A percentile compares a stretch with the other conserved stretches of the same genome.
Conservation (phyloP, 2,797 vertebrate species). For the Hydrophis major region DNA sequence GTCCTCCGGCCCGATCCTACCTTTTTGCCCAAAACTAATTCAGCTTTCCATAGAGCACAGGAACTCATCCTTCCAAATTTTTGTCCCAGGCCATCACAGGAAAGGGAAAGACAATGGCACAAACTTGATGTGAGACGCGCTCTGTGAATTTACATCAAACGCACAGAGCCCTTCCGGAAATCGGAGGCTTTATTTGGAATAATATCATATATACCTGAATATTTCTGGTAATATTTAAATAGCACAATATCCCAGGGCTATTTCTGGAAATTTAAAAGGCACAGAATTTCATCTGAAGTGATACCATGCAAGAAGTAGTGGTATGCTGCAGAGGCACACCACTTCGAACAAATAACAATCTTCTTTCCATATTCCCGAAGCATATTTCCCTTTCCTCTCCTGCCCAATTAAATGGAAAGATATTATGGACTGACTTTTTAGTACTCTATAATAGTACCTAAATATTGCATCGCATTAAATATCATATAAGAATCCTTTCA, state of each 20-base stretch:
- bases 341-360: neutral
- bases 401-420: neutral
- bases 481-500: slow-evolving; percentile 41
- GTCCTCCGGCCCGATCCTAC: too few species aligned
- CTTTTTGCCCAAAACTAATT: too few species aligned
- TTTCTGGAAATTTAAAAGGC: neutral
- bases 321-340: neutral
- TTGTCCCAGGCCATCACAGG: too few species aligned
- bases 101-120: too few species aligned
- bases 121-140: too few species aligned
- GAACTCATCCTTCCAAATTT: too few species aligned
- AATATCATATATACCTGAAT: neutral
- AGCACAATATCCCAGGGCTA: neutral
- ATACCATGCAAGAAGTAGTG: neutral
- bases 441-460: slow-evolving; percentile 42
- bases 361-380: neutral
- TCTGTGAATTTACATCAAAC: too few species aligned
- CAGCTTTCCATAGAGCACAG: too few species aligned
- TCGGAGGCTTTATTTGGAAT: neutral
- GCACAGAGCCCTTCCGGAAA: too few species aligned
- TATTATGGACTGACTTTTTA: neutral
- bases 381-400: neutral
- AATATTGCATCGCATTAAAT: slow-evolving; percentile 51
- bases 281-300: neutral
- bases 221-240: neutral